phyloP scores from a whole-genome alignment of 92 coral and sea anemone genomes.

The Plumapathes pennacea region DNA sequence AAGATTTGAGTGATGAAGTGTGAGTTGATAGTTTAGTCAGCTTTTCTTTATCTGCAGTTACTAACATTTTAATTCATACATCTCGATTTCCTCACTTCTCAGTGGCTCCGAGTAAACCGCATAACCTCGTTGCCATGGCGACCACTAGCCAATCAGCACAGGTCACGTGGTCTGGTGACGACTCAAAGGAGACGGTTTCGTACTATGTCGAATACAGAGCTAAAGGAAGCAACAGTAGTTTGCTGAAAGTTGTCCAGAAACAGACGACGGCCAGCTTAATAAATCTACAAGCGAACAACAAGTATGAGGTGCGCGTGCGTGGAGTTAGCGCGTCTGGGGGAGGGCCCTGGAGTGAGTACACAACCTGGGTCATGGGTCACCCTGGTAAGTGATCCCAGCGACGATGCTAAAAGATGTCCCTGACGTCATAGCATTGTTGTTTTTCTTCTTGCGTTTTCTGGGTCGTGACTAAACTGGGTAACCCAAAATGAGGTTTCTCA shows the following conservation, averaged over 20 bases:
- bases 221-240: neutral
- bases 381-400: too few species aligned
- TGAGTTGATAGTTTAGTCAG: too few species aligned
- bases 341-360: constrained; percentile 19
- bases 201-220: constrained; percentile 28
- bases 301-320: constrained; percentile 19
- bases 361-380: too few species aligned
- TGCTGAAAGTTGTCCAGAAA: constrained; percentile 22
- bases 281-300: constrained; percentile 15
- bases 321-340: constrained; percentile 37
- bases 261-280: constrained; percentile 24
- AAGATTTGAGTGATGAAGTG: too few species aligned
- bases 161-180: constrained; percentile 17
- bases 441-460: too few species aligned
- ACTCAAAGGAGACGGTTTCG: constrained; percentile 4
- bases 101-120: constrained; percentile 21
- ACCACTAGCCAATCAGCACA: constrained; percentile 29
- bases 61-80: neutral
- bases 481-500: too few species aligned
- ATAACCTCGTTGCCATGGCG: neutral
- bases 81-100: neutral
- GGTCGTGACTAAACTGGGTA: too few species aligned
- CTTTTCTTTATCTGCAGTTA: too few species aligned
- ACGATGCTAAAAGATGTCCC: too few species aligned
- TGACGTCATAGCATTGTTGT: too few species aligned